phyloP scores from a whole-genome alignment of 2,113 vertebrate species.

The Egretta garzetta region DNA sequence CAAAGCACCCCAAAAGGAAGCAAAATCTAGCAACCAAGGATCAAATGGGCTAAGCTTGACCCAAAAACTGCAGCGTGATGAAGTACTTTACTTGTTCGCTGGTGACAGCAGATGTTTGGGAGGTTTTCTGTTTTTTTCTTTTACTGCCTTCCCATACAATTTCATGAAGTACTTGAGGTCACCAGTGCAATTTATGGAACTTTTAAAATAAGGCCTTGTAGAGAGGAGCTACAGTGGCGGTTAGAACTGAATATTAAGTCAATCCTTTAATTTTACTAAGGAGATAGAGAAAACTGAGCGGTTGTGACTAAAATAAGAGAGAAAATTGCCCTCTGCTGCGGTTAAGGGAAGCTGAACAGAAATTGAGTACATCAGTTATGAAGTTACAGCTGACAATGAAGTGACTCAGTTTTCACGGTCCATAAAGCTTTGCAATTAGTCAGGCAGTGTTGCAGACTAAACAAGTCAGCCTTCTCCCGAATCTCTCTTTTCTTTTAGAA shows the following conservation, averaged over 20 bases:
- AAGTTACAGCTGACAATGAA: constrained; percentile 4
- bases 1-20: not conserved
- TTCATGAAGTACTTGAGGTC: not conserved
- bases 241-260: not conserved
- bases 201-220: not conserved
- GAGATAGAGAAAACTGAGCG: not conserved
- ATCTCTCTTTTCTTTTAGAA: not conserved
- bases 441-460: not conserved
- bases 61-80: not conserved
- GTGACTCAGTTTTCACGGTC: constrained; percentile 10
- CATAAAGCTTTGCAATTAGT: constrained; percentile 18
- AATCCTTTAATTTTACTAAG: not conserved
- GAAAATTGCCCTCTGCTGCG: not conserved
- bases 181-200: not conserved
- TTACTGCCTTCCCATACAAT: not conserved
- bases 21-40: not conserved
- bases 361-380: not conserved
- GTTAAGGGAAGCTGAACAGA: not conserved
- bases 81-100: not conserved
- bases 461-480: not conserved
- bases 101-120: not conserved
- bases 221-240: not conserved
- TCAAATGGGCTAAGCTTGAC: not conserved
- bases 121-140: not conserved
- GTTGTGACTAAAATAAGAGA: not conserved